phyloP scores from a whole-genome alignment of 2,888 invertebrate species.

The Pantelozetes paolii region DNA sequence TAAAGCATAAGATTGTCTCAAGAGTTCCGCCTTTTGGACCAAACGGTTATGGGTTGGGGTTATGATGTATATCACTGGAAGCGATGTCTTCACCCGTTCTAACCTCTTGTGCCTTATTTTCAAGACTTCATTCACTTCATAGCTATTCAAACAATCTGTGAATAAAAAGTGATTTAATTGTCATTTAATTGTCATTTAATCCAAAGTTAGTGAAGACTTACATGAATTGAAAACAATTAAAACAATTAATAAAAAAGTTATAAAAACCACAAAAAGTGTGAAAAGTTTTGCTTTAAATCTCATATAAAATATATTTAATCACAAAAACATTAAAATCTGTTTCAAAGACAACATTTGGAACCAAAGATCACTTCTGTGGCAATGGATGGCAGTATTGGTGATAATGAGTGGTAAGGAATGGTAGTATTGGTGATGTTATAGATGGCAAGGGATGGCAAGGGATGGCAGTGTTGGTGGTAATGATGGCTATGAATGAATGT shows the following conservation, averaged over 20 bases:
- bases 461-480: neutral
- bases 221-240: neutral
- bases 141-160: conserved; percentile 12
- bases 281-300: neutral
- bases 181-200: too few relatives aligned
- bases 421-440: too few relatives aligned
- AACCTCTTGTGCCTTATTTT: neutral
- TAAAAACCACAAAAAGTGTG: neutral
- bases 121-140: neutral
- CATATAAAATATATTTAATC: neutral
- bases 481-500: neutral
- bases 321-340: neutral
- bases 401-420: too few relatives aligned
- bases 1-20: conserved; percentile 78
- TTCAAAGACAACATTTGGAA: neutral
- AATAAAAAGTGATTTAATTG: too few relatives aligned
- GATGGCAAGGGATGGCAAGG: too few relatives aligned
- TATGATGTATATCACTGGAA: conserved; percentile 71
- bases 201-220: neutral
- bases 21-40: conserved; percentile 89
- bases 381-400: too few relatives aligned
- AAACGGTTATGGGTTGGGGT: conserved; percentile 85
- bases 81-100: neutral
- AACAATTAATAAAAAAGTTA: neutral
- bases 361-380: too few relatives aligned